phyloP scores from a whole-genome alignment of 1,140 invertebrate genomes.

The Octopus sinensis region DNA sequence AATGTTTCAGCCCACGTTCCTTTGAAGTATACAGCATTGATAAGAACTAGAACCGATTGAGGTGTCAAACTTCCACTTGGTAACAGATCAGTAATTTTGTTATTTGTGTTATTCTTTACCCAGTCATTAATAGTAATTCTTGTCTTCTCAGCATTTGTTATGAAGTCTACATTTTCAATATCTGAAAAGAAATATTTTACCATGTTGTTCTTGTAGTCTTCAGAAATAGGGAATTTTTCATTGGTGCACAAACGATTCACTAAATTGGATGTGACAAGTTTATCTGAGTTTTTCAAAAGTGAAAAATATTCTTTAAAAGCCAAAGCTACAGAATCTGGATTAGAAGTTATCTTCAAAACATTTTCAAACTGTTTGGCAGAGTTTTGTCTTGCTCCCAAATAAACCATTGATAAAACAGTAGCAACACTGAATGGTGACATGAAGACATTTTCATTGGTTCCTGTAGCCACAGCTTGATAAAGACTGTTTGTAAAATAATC shows the following conservation, averaged over 20 bases:
- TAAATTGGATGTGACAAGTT: slow-evolving; percentile 68
- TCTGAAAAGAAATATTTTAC: slow-evolving; percentile 21
- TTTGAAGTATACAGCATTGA: too few relatives aligned
- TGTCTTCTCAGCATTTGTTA: slow-evolving; percentile 24
- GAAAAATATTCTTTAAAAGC: slow-evolving; percentile 61
- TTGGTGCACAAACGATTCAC: slow-evolving; percentile 76
- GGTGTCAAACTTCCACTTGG: slow-evolving; percentile 52
- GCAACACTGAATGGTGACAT: too few relatives aligned
- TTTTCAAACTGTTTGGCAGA: slow-evolving; percentile 63
- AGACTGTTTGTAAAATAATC: too few relatives aligned
- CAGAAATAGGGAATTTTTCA: neutral
- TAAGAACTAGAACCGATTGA: too few relatives aligned
- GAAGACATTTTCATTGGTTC: too few relatives aligned
- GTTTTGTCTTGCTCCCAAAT: slow-evolving; percentile 70
- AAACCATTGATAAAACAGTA: too few relatives aligned
- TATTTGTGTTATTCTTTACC: slow-evolving; percentile 66
- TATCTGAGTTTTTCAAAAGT: slow-evolving; percentile 65
- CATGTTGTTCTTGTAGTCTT: slow-evolving; percentile 17
- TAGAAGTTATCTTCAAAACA: slow-evolving; percentile 2
- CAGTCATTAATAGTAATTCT: slow-evolving; percentile 65
- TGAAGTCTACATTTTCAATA: slow-evolving; percentile 20
- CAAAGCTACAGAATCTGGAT: slow-evolving; percentile 1
- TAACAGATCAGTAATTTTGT: slow-evolving; percentile 67
- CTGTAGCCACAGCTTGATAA: too few relatives aligned
- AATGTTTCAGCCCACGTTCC: too few relatives aligned